phyloP scores from a whole-genome alignment of 2,113 vertebrate species.

The Callospermophilus lateralis region DNA sequence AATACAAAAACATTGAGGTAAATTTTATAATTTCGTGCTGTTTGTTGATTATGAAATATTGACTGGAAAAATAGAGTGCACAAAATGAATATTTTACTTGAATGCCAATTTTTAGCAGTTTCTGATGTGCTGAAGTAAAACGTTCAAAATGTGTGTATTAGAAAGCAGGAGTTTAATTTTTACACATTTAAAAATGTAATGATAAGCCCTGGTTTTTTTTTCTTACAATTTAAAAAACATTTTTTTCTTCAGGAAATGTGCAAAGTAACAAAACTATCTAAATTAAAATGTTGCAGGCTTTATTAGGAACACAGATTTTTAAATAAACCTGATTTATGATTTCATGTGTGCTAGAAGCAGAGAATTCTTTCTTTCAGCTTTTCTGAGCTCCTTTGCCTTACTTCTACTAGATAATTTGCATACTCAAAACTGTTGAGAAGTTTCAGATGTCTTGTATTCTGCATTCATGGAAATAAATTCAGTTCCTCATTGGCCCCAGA shows the following conservation, averaged over 20 bases:
- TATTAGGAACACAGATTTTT: not conserved
- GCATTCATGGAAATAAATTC: conserved; percentile 39
- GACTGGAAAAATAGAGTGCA: not conserved
- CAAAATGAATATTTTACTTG: not conserved
- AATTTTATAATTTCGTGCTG: conserved; percentile 1
- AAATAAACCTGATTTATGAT: not conserved
- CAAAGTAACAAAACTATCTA: not conserved
- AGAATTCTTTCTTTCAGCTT: not conserved
- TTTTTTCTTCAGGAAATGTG: not conserved
- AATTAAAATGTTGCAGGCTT: conserved; percentile 1
- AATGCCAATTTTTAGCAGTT: not conserved
- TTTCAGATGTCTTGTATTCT: not conserved
- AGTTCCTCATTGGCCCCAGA: not conserved
- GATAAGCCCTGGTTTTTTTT: not conserved
- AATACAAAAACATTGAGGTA: not conserved
- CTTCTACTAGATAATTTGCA: not conserved
- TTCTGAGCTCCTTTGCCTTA: not conserved
- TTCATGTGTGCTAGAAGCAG: not conserved
- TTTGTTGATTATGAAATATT: not conserved
- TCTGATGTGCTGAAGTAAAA: not conserved
- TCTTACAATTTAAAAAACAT: too few species aligned
- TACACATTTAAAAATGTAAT: not conserved
- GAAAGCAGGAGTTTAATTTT: not conserved
- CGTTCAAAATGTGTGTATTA: not conserved
- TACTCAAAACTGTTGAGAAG: not conserved